phyloP scores from a whole-genome alignment of 2,113 vertebrate species.

The Epinephelus cyanopodus region DNA sequence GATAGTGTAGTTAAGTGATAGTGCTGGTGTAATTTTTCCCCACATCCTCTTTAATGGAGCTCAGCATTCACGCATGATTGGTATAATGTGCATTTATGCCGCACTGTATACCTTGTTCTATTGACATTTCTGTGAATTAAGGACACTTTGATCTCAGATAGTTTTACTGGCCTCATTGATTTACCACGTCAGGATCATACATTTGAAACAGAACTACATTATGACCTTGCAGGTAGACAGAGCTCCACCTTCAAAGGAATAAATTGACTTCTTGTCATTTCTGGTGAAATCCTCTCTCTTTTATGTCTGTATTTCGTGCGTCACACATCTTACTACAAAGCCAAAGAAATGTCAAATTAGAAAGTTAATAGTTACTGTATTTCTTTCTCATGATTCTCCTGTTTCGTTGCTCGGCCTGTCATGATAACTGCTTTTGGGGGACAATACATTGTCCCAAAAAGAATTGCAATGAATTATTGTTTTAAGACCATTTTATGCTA shows the following conservation, averaged over 20 bases:
- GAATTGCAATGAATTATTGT: no score
- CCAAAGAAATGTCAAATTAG: conserved; percentile 2
- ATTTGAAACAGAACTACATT: conserved; percentile 28
- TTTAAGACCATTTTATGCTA: no score
- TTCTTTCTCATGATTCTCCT: background rate
- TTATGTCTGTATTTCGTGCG: background rate
- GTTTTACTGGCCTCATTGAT: conserved; percentile 61
- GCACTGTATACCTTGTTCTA: conserved; percentile 36
- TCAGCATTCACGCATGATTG: conserved; percentile 42
- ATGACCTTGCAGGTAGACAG: conserved; percentile 46
- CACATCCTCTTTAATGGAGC: conserved; percentile 54
- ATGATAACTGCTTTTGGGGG: no score
- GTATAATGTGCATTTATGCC: conserved; percentile 55
- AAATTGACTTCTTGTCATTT: background rate
- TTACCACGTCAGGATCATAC: conserved; percentile 36
- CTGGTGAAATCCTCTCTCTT: background rate
- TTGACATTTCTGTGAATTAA: conserved; percentile 65
- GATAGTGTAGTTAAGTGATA: conserved; percentile 66
- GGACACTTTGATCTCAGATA: conserved; percentile 53
- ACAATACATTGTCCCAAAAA: no score
- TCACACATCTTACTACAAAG: background rate
- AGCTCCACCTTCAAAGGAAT: background rate
- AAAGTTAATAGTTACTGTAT: background rate
- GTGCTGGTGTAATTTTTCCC: conserved; percentile 41
- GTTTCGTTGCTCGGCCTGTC: background rate